Evolutionary conservation across 2,113 vertebrate species (phyloP), one percentile per base, ranked within the genome.

Genomic region (Embiotoca jacksoni): DNA sequence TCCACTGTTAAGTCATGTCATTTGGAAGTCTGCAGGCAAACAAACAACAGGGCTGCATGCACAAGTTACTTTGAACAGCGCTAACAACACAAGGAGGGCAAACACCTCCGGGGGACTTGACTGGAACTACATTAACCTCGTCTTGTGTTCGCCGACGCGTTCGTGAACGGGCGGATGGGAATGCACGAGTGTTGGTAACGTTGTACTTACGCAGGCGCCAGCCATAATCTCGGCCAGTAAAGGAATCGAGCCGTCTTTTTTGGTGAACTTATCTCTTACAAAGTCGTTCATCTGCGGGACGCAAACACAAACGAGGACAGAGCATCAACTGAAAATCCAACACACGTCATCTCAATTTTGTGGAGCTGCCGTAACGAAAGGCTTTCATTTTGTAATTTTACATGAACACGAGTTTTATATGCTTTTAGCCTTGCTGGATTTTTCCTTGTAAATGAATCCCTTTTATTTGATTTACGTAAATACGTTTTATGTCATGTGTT

Each of bases 261-360:
- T 65, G 0, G 95, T 96, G 92, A 97, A 99, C 91, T 97, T 99
- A 94, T 99, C 98, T 93, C 98, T 95, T 70, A 99, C 95, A 88
- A 99, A 97, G 93, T 99, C 98, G 82, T 99, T 99, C 84, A 99
- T 91, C 98, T 99, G 93, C 75, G n/a, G 52, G 62, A 76, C 7
- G 73, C 62, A 84, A 46, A 69, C 16, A 71, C 23, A 71, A 7
- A 15, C 23, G 11, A 54, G 23, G 37, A 33, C 1, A 46, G 62
- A 39, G 23, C 15, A 3, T 13, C n/a, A 7, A 2, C 15, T 6
- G 4, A 39, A 37, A 53, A 9, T 35, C 37, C 37, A 7, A 30
- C 68, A 0, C 16, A 7, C 9, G 10, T 64, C 5, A 39, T 56
- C 3, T 39, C 1, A 23, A 3, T 8, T 60, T 41, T 50, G 36